Evolutionary conservation across 2,797 vertebrate species (phyloP).

Genomic region (Neomorphus geoffroyi): DNA sequence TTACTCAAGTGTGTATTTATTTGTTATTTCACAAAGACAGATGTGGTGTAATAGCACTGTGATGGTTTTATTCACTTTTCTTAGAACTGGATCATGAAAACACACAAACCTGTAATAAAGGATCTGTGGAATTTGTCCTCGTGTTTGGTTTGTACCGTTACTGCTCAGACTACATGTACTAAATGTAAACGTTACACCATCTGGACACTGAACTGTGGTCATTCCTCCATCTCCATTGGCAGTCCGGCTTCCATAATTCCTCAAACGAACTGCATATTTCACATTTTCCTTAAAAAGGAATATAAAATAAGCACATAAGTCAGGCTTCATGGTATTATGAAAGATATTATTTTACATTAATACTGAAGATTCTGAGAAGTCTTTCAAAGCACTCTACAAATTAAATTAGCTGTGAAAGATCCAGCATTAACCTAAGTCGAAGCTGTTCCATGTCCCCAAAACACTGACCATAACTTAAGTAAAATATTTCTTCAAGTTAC

Average conservation of each 20-base stretch:
- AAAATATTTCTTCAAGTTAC: not conserved
- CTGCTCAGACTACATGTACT: conserved; percentile 98
- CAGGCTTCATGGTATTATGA: not conserved
- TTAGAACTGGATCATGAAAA: not conserved
- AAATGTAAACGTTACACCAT: conserved; percentile 96
- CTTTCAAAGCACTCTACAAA: not conserved
- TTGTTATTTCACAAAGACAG: not conserved
- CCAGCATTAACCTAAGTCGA: not conserved
- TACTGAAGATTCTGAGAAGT: not conserved
- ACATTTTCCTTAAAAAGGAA: conserved; percentile 87
- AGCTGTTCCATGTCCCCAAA: not conserved
- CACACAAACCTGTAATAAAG: conserved; percentile 94
- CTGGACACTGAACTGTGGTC: conserved; percentile 97
- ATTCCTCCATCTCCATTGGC: conserved; percentile 99
- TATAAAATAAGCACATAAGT: not conserved
- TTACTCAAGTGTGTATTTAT: not conserved
- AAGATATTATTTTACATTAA: not conserved
- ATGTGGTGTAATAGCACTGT: rapidly evolving
- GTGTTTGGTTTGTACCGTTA: conserved; percentile 98
- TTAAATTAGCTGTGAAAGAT: not conserved
- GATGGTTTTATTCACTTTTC: not conserved
- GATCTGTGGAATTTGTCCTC: conserved; percentile 97
- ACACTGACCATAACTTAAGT: rapidly evolving
- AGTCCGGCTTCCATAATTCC: conserved; percentile 98
- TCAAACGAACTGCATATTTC: conserved; percentile 93